Base-by-base conservation (phyloP, 2,113 vertebrate genomes). In the Corvus cornix region DNA sequence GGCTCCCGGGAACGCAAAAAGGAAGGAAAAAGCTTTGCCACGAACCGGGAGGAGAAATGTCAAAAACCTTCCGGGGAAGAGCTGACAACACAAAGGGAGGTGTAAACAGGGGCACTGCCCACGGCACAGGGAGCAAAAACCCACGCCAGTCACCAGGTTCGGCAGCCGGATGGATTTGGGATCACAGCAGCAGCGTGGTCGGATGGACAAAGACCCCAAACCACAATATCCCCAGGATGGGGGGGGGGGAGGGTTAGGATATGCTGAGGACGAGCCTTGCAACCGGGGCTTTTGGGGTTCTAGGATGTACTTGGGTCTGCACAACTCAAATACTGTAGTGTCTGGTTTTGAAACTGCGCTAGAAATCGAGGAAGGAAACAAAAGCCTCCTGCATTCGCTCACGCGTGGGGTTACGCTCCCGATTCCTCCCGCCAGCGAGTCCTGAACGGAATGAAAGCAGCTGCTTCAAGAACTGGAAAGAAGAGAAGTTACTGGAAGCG, bases 301-400 rank as follows among this genome's bases (percentile, higher is more conserved):
- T 33, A 59, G 58, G 59, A 41, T 2, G 33, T 83, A 75, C 89
- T 95, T 81, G 97, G 91, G 92, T 90, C 63, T 78, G 87, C 83
- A 84, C 75, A 95, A 93, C 93, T 93, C 94, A 90, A 96, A 89
- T 84, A 93, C 84, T 80, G 93, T 96, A 96, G 93, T 97, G 96
- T 96, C 82, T 93, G 81, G 18, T 69, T 92, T 59, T 33, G 73
- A 89, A 97, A 85, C 43, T 53, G 68, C n/a, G 17, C 82, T 77
- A 79, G 55, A 74, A 95, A 91, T 3, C 0, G 8, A 89, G 51
- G 37, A 81, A 87, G 52, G 64, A 67, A 90, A 46, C 23, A 13
- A 93, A 90, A 74, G 23, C 49, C 87, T 93, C 84, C 37, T 15
- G 86, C 70, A 9, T 63, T 37, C 43, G 89, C 85, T 91, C 44